Percentiles rank a stretch among this genome's conserved stretches.
phyloP scores from a whole-genome alignment of 2,113 vertebrate genomes.

The Pontoporia blainvillei region DNA sequence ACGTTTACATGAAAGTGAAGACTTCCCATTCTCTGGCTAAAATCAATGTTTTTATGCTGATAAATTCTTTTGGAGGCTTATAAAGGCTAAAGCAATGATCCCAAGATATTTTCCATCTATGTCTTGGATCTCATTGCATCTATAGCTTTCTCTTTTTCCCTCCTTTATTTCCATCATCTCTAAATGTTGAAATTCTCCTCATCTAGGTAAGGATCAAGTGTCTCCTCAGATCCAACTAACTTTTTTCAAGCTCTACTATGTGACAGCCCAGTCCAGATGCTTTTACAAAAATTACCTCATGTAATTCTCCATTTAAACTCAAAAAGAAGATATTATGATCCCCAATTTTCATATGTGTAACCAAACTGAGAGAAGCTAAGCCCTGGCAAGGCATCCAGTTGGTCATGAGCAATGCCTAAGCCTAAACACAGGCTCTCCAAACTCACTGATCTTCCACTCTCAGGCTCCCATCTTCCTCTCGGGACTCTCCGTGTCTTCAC shows the following conservation, averaged over 20 bases:
- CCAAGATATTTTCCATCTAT: not conserved
- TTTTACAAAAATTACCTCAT: not conserved
- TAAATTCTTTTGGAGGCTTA: not conserved
- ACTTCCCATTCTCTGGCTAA: not conserved
- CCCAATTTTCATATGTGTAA: not conserved
- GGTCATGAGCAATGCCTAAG: accelerated
- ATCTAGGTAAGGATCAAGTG: not conserved
- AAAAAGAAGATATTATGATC: not conserved
- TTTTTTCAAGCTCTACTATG: not conserved
- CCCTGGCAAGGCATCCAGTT: no score
- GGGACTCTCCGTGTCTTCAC: not conserved
- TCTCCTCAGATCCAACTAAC: not conserved
- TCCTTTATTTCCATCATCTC: not conserved
- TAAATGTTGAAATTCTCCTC: not conserved
- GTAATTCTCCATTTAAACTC: not conserved
- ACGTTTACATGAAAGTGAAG: not conserved
- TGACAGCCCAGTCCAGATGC: not conserved
- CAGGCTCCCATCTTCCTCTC: not conserved
- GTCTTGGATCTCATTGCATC: not conserved
- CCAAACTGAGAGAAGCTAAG: not conserved
- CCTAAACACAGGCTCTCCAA: not conserved
- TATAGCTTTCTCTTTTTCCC: not conserved
- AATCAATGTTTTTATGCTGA: not conserved
- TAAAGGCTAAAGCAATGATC: not conserved
- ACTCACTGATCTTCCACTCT: not conserved